Evolutionary conservation across 1,140 invertebrate species (phyloP), one percentile per base, ranked within the genome.

Genomic region (Leptinotarsa texana): DNA sequence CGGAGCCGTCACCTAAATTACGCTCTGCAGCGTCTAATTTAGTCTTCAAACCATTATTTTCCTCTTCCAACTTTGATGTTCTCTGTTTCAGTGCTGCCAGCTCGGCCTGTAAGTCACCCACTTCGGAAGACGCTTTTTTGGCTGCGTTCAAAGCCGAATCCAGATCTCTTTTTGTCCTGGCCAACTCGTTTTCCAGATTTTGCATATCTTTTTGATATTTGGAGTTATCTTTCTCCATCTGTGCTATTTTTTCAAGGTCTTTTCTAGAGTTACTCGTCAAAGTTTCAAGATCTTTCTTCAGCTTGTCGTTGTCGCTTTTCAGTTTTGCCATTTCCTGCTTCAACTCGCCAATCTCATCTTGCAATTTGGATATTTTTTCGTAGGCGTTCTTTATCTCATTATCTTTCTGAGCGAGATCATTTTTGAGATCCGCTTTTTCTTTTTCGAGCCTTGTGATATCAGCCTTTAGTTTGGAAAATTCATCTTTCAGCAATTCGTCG

Each of bases 231-330:
- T 61, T 48, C 47, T 70, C 18, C 15, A 75, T 27, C 47, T 68
- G 72, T 6, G 18, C 15, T 22, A 70, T 57, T 61, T 33, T 62
- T 51, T 73, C 70, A 63, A 8, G 69, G 42, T 63, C 69, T 63
- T 27, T 66, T 70, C 63, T 62, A n/a, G 73, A 69, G 18, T 71
- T 63, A 47, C 57, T 65, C 48, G 71, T 65, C 21, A 72, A 73
- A 62, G 72, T 71, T 24, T 74, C 75, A 1, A 76, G 22, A n/a
- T 77, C 62, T 75, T 79, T 80, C 42, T 75, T 76, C 15, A 78
- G 11, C 68, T 77, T 75, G 4, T 70, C 65, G 22, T 72, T 79
- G 51, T 78, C 77, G 8, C 22, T 70, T 63, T 75, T 67, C 24
- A 69, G 13, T 71, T 76, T 74, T 1, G 63, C 69, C 24, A 75